phyloP scores from a whole-genome alignment of 2,888 invertebrate species.

The Mythimna pallens region DNA sequence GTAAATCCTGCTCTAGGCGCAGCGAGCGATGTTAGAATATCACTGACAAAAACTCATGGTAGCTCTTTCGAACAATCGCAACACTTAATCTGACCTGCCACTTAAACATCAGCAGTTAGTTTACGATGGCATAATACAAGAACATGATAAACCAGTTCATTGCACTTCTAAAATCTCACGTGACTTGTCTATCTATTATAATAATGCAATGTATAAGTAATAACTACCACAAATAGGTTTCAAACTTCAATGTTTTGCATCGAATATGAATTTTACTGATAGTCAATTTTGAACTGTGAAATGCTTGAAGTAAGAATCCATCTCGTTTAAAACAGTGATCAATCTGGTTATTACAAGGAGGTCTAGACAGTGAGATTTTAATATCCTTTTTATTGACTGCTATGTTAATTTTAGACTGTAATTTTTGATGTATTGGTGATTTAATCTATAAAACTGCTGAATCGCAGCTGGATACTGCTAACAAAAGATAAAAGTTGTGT shows the following conservation, averaged over 20 bases:
- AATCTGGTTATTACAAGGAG: conserved; percentile 18
- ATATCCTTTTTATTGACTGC: conserved; percentile 42
- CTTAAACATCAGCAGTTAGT: conserved; percentile 18
- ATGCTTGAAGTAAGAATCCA: not conserved
- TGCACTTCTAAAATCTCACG: conserved; percentile 59
- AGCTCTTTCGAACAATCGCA: not conserved
- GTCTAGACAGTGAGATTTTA: conserved; percentile 51
- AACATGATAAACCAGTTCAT: conserved; percentile 53
- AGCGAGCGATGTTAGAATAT: too few relatives aligned
- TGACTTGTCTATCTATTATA: conserved; percentile 43
- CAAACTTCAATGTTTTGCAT: conserved; percentile 22
- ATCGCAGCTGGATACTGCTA: not conserved
- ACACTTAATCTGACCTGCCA: not conserved
- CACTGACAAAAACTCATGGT: too few relatives aligned
- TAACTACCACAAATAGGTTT: conserved; percentile 4
- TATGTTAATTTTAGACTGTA: conserved; percentile 34
- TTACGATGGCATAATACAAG: conserved; percentile 53
- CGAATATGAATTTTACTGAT: not conserved
- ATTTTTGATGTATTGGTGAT: conserved; percentile 35
- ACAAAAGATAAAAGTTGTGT: not conserved
- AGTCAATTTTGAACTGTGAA: conserved; percentile 22
- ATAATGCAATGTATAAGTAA: conserved; percentile 48
- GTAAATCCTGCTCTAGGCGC: too few relatives aligned
- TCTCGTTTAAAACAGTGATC: conserved; percentile 2
- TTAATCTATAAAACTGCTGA: conserved; percentile 3